Evolutionary conservation across 2,888 invertebrate genomes (phyloP).

Genomic region (Conops quadrifasciatus): DNA sequence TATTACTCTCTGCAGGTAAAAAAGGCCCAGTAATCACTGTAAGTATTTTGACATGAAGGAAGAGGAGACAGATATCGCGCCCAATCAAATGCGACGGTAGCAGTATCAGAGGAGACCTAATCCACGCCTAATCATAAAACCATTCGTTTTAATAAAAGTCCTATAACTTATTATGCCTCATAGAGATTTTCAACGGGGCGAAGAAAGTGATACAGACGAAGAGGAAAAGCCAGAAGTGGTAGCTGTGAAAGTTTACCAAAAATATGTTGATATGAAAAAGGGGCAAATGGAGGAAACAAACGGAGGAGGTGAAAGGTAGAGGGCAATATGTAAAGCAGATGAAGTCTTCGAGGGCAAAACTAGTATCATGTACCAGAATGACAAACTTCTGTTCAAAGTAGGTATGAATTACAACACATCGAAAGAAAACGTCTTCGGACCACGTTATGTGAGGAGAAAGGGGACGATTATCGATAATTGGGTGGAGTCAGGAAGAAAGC

Average conservation of each 20-base stretch:
- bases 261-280: neutral
- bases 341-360: no score
- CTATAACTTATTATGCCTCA: conserved; percentile 41
- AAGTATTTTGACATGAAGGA: neutral
- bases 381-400: no score
- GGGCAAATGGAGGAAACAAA: conserved; percentile 18
- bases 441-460: conserved; percentile 24
- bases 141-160: conserved; percentile 44
- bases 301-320: conserved; percentile 2
- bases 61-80: neutral
- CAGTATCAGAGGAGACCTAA: conserved; percentile 18
- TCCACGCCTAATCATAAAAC: conserved; percentile 46
- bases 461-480: conserved; percentile 39
- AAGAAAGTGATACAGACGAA: neutral
- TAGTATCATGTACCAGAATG: no score
- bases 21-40: no score
- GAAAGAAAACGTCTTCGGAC: no score
- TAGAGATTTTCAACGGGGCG: conserved; percentile 7
- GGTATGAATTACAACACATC: no score
- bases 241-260: conserved; percentile 11
- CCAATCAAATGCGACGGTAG: neutral
- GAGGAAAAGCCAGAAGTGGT: conserved; percentile 24
- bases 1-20: no score
- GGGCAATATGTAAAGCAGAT: conserved; percentile 38
- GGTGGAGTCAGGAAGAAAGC: conserved; percentile 35